Conservation (phyloP, 2,113 vertebrate genomes). For the Anarrhichthys ocellatus region DNA sequence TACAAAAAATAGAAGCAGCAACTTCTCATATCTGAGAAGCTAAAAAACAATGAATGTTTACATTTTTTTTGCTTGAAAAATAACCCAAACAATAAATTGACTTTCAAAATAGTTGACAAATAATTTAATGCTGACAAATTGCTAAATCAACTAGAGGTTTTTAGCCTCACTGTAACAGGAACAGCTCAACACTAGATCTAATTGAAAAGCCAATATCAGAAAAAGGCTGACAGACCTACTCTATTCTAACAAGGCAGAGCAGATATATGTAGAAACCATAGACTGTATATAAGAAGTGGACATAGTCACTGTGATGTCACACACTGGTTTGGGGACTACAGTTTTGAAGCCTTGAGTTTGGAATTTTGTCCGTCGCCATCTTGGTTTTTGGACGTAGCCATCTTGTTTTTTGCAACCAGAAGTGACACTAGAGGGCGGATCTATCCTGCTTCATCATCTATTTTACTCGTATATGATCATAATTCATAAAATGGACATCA, state of each 20-base stretch:
- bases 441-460: too few relatives aligned
- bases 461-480: too few relatives aligned
- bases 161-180: not conserved
- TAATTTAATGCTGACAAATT: not conserved
- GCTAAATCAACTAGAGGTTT: not conserved
- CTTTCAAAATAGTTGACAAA: not conserved
- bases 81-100: not conserved
- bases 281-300: too few relatives aligned
- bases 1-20: not conserved
- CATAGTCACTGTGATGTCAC: not conserved
- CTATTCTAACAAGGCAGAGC: conserved; percentile 4
- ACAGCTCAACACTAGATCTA: not conserved
- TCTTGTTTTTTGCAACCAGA: not conserved
- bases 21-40: not conserved
- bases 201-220: not conserved
- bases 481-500: too few relatives aligned
- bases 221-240: not conserved
- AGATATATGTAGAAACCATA: conserved; percentile 30
- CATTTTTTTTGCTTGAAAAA: not conserved
- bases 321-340: not conserved
- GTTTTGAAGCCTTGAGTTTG: not conserved
- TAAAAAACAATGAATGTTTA: not conserved
- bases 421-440: too few relatives aligned
- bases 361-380: too few relatives aligned
- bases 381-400: too few relatives aligned